Conservation (phyloP, 1,140 invertebrate species). For the Megathymus violae region DNA sequence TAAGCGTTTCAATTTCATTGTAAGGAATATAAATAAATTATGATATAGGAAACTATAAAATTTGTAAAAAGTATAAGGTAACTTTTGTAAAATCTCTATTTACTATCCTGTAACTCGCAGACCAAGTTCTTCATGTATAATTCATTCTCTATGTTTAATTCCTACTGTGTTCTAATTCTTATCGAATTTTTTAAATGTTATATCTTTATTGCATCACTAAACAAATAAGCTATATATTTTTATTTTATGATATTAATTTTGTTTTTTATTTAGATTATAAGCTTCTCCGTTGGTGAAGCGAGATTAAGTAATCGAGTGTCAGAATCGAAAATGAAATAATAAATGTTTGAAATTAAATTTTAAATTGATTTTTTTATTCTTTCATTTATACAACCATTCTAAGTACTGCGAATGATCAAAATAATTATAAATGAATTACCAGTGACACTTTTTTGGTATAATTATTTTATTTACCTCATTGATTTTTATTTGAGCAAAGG, state of each 20-base stretch:
- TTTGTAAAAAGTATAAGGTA: conserved; percentile 68
- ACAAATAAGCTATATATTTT: conserved; percentile 22
- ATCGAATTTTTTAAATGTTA: conserved; percentile 29
- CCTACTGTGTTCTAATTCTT: not conserved
- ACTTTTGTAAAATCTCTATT: conserved; percentile 72
- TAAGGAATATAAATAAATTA: conserved; percentile 64
- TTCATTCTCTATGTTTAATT: not conserved
- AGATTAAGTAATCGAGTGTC: conserved; percentile 51
- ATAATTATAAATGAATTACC: too few species aligned
- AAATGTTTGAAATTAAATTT: conserved; percentile 67
- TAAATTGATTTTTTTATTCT: conserved; percentile 23
- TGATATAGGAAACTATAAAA: conserved; percentile 62
- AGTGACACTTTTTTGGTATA: too few species aligned
- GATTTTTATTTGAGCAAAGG: too few species aligned
- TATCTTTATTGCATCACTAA: conserved; percentile 35
- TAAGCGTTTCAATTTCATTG: conserved; percentile 81
- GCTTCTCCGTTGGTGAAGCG: conserved; percentile 47
- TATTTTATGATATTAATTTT: conserved; percentile 42
- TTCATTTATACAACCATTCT: conserved; percentile 3
- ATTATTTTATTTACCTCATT: too few species aligned
- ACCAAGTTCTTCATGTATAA: conserved; percentile 48
- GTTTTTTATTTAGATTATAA: conserved; percentile 36
- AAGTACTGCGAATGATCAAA: too few species aligned
- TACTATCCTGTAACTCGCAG: conserved; percentile 56
- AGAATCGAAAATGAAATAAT: conserved; percentile 58